Percentiles rank a stretch among this genome's conserved stretches.
Evolutionary conservation across 2,888 invertebrate genomes (phyloP).

Genomic region (Parnassius mnemosyne): DNA sequence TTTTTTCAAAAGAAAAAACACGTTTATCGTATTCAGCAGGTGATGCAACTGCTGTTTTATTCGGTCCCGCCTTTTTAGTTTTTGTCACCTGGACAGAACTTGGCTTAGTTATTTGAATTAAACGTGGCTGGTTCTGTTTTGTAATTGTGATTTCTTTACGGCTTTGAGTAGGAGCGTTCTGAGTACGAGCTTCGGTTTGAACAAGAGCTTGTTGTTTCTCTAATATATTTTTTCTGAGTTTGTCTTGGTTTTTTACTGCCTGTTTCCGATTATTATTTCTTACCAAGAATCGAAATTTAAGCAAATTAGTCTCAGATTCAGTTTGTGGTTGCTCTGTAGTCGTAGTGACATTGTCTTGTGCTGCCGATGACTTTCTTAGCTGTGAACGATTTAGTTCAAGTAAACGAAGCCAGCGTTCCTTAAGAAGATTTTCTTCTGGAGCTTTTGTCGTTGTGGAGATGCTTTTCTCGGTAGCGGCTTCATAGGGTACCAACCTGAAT

Average conservation of each 20-base stretch:
- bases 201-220: slow-evolving; percentile 49
- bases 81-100: slow-evolving; percentile 36
- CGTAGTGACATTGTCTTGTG: slow-evolving; percentile 9
- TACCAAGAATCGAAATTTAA: slow-evolving; percentile 45
- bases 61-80: slow-evolving; percentile 41
- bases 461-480: slow-evolving; percentile 28
- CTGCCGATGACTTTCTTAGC: slow-evolving; percentile 27
- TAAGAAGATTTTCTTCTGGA: slow-evolving; percentile 27
- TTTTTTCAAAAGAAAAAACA: slow-evolving; percentile 41
- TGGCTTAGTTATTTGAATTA: slow-evolving; percentile 41
- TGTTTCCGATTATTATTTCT: slow-evolving; percentile 51
- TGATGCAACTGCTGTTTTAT: slow-evolving; percentile 37
- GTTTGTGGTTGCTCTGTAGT: slow-evolving; percentile 19
- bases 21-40: slow-evolving; percentile 28
- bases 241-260: slow-evolving; percentile 48
- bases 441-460: slow-evolving; percentile 25
- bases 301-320: slow-evolving; percentile 29
- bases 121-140: slow-evolving; percentile 40
- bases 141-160: slow-evolving; percentile 44
- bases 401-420: slow-evolving; percentile 32
- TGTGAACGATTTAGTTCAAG: slow-evolving; percentile 32
- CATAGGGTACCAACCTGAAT: slow-evolving; percentile 35
- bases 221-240: slow-evolving; percentile 35
- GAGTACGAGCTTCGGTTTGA: slow-evolving; percentile 47
- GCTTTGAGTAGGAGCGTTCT: slow-evolving; percentile 40